Base-by-base conservation (phyloP, 2,888 invertebrate species). In the Drosophila merina region DNA sequence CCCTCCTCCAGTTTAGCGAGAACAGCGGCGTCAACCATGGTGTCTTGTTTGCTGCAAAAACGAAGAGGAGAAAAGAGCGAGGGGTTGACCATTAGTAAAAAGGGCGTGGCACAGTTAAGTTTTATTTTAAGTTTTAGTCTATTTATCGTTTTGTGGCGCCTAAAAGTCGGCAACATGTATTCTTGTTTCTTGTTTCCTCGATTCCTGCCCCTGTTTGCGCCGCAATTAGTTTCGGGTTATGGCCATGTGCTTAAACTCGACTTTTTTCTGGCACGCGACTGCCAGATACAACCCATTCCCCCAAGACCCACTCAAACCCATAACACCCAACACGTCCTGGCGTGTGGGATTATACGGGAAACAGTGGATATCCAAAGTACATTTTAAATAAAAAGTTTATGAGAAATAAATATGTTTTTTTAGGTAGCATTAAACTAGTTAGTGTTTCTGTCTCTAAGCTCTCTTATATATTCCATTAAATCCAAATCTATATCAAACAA, bases 11-110 rank as follows among this genome's bases (percentile, higher is more conserved):
- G 93, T 93, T 97, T 98, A 92, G 97, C 96, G 91, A 97, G 93
- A 91, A 96, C 96, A 92, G 95, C 97, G 91, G 96, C 96, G 93
- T 98, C 97, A 93, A 97, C 97, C 97, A 97, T 97, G 92, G 93
- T 93, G 93, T 94, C 94, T 93, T 94, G 93, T 91, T 93, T 95
- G 92, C 95, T 95, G 93, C 69, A 94, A 94, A 80, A 75, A 76
- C 20, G 20, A 73, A 75, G 76, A 57, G 40, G 49, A 40, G 60
- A 42, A 4, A 33, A 40, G 20, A 33, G 5, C n/a, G 45, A 48
- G 42, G 58, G 47, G 40, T 62, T 62, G 48, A 62, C 60, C 60
- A 62, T 69, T 64, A 72, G 69, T 69, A 49, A 54, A 49, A 49
- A 52, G 69, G 69, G 69, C 69, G 70, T 69, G 69, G 69, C 70